These are phyloP conservation scores for Rhadinocentrus ornatus DNA, from an alignment of 2,797 vertebrate genomes.

Conservation along the genomic window DNA sequence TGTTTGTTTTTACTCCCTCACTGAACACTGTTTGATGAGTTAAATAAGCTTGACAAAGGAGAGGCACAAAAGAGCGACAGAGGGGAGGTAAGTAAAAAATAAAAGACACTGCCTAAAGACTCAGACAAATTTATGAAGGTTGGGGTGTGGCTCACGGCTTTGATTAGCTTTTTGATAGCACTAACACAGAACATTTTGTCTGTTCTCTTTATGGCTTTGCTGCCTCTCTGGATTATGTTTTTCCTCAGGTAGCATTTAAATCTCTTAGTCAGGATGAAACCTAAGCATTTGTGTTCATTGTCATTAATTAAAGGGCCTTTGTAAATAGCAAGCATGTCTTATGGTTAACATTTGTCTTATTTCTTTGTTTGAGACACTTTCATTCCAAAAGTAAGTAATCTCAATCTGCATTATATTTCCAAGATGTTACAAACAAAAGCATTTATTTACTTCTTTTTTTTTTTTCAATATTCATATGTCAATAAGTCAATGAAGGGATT, in stretches of 20 bases:
- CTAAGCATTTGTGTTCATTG: conserved; percentile 38
- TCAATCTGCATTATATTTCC: neutral
- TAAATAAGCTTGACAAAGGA: conserved; percentile 43
- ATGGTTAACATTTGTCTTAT: conserved; percentile 29
- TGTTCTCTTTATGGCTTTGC: conserved; percentile 19
- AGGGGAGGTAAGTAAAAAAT: neutral
- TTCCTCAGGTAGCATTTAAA: conserved; percentile 24
- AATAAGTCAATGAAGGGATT: neutral
- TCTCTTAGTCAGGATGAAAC: neutral
- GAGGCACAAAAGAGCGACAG: conserved; percentile 13
- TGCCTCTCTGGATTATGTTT: neutral
- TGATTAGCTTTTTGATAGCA: conserved; percentile 38
- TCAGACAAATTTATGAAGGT: conserved; percentile 9
- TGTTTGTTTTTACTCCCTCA: conserved; percentile 56
- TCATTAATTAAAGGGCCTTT: conserved; percentile 70
- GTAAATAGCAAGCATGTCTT: conserved; percentile 28
- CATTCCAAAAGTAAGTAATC: neutral
- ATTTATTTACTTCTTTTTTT: conserved; percentile 7
- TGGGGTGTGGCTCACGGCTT: conserved; percentile 4
- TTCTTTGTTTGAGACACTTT: conserved; percentile 16
- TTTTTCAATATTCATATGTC: neutral
- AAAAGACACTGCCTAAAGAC: neutral
- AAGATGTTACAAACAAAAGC: conserved; percentile 11
- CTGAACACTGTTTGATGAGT: conserved; percentile 59
- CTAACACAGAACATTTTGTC: conserved; percentile 1